Evolutionary conservation across 2,113 vertebrate species (phyloP).

Genomic region (Nanger granti): DNA sequence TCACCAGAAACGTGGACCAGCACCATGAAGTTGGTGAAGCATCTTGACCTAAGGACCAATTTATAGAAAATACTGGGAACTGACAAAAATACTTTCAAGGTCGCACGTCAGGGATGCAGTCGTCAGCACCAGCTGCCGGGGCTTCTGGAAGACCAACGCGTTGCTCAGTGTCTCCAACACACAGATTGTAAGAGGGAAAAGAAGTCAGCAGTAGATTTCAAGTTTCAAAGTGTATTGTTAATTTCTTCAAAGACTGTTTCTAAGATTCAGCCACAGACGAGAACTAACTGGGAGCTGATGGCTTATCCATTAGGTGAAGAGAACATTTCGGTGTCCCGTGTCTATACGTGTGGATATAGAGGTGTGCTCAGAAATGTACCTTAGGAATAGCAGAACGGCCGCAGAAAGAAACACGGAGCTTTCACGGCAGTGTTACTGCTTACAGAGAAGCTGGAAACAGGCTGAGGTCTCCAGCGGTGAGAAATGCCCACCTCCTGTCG

Average conservation of each 20-base stretch:
- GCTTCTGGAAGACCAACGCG: not conserved
- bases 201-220: not conserved
- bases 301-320: not conserved
- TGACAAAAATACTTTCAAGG: not conserved
- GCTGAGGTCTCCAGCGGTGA: not conserved
- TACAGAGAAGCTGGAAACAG: not conserved
- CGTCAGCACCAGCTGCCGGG: not conserved
- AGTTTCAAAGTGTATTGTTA: not conserved
- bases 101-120: not conserved
- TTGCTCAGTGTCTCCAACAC: no score
- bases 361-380: accelerated
- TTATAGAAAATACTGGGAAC: not conserved
- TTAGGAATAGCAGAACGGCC: accelerated
- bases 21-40: not conserved
- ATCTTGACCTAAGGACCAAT: not conserved
- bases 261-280: not conserved
- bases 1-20: not conserved
- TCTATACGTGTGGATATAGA: not conserved
- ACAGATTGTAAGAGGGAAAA: not conserved
- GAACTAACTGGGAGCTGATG: not conserved
- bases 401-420: accelerated
- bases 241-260: not conserved
- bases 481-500: not conserved
- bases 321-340: accelerated
- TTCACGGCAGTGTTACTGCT: accelerated